Percentiles rank a stretch among this genome's conserved stretches.
Evolutionary conservation across 2,113 vertebrate species (phyloP).

Genomic region (Sardina pilchardus): DNA sequence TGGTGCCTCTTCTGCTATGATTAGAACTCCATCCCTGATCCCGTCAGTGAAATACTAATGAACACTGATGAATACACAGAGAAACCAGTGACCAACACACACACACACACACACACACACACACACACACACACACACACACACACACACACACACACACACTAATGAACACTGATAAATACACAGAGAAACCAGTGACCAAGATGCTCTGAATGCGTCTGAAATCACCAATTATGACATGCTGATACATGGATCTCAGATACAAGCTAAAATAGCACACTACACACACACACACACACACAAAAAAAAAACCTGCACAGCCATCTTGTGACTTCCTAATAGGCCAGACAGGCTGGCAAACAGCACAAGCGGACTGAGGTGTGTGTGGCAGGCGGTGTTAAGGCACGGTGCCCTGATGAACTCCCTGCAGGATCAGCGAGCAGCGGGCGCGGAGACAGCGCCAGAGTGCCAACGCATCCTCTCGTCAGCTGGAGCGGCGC

Average conservation of each 20-base stretch:
- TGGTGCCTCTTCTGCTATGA: neutral
- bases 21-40: neutral
- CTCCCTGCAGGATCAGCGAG: conserved; percentile 20
- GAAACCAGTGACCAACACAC: no score
- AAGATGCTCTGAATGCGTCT: neutral
- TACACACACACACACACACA: no score
- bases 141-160: no score
- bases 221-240: neutral
- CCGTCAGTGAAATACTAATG: no score
- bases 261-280: no score
- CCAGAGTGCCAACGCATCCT: neutral
- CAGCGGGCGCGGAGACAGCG: conserved; percentile 31
- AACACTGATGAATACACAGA: no score
- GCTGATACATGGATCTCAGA: no score
- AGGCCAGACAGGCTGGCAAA: neutral
- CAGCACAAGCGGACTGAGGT: neutral
- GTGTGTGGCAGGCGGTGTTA: neutral
- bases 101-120: no score
- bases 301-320: neutral
- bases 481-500: conserved; percentile 22
- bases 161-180: no score
- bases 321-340: neutral
- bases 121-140: no score
- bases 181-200: no score
- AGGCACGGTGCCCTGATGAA: conserved; percentile 6